Evolutionary conservation across 2,113 vertebrate genomes (phyloP).

Genomic region (Sorex araneus): DNA sequence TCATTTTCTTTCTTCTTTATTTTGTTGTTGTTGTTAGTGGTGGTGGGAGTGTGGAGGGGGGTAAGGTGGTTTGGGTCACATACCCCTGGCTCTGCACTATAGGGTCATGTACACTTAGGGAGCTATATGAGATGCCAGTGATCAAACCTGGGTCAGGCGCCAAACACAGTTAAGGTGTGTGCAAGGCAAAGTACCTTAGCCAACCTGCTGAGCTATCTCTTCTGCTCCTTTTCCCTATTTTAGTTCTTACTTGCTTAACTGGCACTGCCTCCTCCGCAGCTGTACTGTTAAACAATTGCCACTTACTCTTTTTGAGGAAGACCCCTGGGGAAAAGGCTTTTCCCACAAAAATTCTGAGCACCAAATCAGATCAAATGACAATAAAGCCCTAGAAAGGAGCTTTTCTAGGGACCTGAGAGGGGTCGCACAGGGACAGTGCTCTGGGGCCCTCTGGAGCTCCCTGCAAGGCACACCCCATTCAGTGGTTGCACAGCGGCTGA

Average conservation of each 20-base stretch:
- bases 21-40: too few relatives aligned
- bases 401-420: constrained; percentile 30
- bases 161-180: too few relatives aligned
- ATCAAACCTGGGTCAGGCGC: too few relatives aligned
- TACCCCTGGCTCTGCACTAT: too few relatives aligned
- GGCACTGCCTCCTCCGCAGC: constrained; percentile 3
- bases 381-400: neutral
- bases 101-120: too few relatives aligned
- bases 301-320: constrained; percentile 54
- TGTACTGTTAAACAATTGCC: constrained; percentile 6
- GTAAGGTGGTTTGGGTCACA: too few relatives aligned
- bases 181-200: too few relatives aligned
- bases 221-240: too few relatives aligned
- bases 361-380: neutral
- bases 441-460: neutral
- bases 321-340: neutral
- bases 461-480: neutral
- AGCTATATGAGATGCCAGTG: too few relatives aligned
- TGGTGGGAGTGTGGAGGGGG: too few relatives aligned
- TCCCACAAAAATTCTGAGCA: neutral
- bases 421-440: constrained; percentile 45
- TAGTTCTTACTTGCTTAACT: neutral
- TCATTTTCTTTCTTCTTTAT: too few relatives aligned
- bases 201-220: too few relatives aligned
- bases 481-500: constrained; percentile 12